These are phyloP conservation scores for Phortica magna DNA, from an alignment of 2,888 invertebrate genomes.

Conservation along the genomic window DNA sequence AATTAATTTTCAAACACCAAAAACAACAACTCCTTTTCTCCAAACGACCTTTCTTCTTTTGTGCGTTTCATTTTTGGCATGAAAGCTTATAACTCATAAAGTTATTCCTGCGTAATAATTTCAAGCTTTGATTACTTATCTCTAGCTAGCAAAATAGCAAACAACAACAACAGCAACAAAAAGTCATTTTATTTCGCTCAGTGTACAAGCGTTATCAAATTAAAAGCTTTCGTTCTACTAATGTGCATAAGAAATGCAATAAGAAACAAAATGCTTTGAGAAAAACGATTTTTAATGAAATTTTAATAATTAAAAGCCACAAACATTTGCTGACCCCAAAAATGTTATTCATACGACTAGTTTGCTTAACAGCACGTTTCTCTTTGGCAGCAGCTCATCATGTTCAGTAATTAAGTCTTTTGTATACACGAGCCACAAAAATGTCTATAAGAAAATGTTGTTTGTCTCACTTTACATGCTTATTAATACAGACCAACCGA, in stretches of 20 bases:
- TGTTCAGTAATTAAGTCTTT: not conserved
- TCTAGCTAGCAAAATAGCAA: not conserved
- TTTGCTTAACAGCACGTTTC: too few species aligned
- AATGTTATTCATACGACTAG: too few species aligned
- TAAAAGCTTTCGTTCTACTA: not conserved
- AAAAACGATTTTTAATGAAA: not conserved
- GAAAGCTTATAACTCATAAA: constrained; percentile 12
- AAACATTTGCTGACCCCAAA: not conserved
- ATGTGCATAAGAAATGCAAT: constrained; percentile 13
- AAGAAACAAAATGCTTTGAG: not conserved
- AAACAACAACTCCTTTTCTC: constrained; percentile 1
- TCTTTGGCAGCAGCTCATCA: too few species aligned
- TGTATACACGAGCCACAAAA: not conserved
- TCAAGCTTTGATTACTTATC: constrained; percentile 18
- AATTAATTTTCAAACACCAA: constrained; percentile 55
- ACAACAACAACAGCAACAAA: not conserved
- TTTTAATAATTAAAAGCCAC: constrained; percentile 13
- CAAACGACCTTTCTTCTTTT: constrained; percentile 8
- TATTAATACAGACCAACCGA: not conserved
- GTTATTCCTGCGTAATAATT: constrained; percentile 24
- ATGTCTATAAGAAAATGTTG: not conserved
- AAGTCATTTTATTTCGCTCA: not conserved
- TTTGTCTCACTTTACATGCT: not conserved
- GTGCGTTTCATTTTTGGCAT: constrained; percentile 24
- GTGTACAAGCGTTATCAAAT: not conserved